Conservation (phyloP, 2,113 vertebrate genomes). For the Petromus typicus region DNA sequence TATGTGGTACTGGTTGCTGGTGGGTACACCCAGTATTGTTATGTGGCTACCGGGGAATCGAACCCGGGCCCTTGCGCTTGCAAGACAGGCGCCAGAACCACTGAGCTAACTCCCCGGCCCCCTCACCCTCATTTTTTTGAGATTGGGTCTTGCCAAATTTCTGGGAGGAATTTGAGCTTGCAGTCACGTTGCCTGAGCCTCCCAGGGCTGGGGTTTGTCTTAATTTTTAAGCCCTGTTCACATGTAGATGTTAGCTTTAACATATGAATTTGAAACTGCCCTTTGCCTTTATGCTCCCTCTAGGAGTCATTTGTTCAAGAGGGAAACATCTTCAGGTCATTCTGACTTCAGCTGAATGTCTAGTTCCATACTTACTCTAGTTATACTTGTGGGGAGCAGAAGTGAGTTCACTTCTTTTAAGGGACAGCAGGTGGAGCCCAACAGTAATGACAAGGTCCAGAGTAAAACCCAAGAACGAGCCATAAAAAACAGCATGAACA, state of each 20-base stretch:
- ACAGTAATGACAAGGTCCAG: slow-evolving; percentile 8
- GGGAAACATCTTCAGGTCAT: neutral
- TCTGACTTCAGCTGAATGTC: neutral
- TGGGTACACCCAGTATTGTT: too few relatives aligned
- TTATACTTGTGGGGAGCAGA: neutral
- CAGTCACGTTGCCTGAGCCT: neutral
- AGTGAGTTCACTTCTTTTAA: neutral
- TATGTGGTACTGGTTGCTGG: too few relatives aligned
- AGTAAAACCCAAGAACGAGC: slow-evolving; percentile 6
- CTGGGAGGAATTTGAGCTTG: neutral
- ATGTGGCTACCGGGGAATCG: too few relatives aligned
- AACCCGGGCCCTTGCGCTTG: too few relatives aligned
- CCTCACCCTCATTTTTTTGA: neutral
- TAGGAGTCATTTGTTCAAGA: neutral
- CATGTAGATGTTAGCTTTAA: neutral
- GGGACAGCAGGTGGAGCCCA: neutral
- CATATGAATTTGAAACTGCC: neutral
- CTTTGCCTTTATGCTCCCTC: neutral
- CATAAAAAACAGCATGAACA: neutral
- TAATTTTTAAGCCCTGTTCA: neutral
- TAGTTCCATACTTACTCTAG: neutral
- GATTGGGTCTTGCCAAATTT: neutral
- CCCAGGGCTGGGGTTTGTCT: neutral
- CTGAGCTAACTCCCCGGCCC: too few relatives aligned
- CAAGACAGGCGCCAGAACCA: too few relatives aligned